Percentiles rank a stretch among this genome's conserved stretches.
Evolutionary conservation across 1,140 invertebrate species (phyloP).

Genomic region (Drosophila lacertosa): DNA sequence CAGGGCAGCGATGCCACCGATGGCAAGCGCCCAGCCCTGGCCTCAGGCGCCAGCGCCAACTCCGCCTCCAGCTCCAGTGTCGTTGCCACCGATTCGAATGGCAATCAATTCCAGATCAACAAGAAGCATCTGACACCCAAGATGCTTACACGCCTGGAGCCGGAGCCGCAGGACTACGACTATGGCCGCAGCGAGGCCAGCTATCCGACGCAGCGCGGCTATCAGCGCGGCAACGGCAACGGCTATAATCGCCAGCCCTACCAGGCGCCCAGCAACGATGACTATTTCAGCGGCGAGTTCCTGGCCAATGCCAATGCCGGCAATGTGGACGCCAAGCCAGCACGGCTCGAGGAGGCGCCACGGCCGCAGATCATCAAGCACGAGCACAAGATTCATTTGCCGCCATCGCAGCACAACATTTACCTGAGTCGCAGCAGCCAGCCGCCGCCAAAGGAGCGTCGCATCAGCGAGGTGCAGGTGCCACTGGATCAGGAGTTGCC

Average conservation of each 20-base stretch:
- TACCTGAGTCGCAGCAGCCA: constrained; percentile 61
- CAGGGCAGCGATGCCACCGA: constrained; percentile 50
- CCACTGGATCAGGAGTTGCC: constrained; percentile 30
- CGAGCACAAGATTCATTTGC: constrained; percentile 77
- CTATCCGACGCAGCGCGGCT: constrained; percentile 44
- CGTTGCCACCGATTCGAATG: constrained; percentile 52
- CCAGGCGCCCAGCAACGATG: constrained; percentile 51
- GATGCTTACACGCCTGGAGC: constrained; percentile 54
- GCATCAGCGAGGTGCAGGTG: constrained; percentile 35
- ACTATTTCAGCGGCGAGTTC: constrained; percentile 72
- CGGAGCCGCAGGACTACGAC: constrained; percentile 55
- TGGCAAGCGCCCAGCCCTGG: constrained; percentile 21
- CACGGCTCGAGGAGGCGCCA: constrained; percentile 55
- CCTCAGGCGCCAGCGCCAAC: constrained; percentile 5
- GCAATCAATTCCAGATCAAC: constrained; percentile 66
- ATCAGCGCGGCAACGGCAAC: constrained; percentile 44
- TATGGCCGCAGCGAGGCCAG: constrained; percentile 44
- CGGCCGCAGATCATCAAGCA: constrained; percentile 75
- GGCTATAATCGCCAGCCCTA: constrained; percentile 60
- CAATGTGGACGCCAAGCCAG: constrained; percentile 67
- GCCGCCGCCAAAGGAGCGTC: constrained; percentile 46
- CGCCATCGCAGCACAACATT: constrained; percentile 78
- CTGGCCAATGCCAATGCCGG: constrained; percentile 62
- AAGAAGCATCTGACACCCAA: constrained; percentile 59
- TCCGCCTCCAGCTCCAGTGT: constrained; percentile 29